phyloP scores from a whole-genome alignment of 2,113 vertebrate genomes.

The Sterna hirundo region DNA sequence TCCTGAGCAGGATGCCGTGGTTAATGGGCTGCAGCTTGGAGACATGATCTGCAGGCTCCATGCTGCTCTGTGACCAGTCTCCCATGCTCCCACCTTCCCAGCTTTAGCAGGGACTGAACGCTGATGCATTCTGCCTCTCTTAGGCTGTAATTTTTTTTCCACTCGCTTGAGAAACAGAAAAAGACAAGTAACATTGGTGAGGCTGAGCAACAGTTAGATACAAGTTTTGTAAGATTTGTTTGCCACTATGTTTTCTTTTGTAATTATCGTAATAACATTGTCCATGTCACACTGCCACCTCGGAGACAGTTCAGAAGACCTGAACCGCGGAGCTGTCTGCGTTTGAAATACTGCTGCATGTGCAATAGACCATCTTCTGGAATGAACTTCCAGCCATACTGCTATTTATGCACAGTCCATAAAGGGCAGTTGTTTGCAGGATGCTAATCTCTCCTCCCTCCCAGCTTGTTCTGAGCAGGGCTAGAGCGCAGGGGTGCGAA shows the following conservation, averaged over 20 bases:
- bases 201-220: neutral
- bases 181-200: neutral
- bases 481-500: neutral
- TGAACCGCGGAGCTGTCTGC: neutral
- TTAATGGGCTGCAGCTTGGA: neutral
- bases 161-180: neutral
- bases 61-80: neutral
- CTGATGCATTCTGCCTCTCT: neutral
- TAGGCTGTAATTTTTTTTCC: neutral
- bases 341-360: neutral
- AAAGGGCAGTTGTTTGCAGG: neutral
- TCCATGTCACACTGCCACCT: neutral
- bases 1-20: neutral
- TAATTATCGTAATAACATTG: neutral
- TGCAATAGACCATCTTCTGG: neutral
- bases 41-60: neutral
- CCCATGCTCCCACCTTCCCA: neutral
- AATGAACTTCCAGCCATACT: neutral
- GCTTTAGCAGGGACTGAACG: neutral
- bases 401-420: neutral
- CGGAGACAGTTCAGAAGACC: neutral
- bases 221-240: neutral
- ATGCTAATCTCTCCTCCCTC: neutral
- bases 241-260: neutral
- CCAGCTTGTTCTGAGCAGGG: neutral